A percentile compares a stretch with the other conserved stretches of the same genome.
phyloP scores from a whole-genome alignment of 2,797 vertebrate species.

The Myioborus melanocephalus region DNA sequence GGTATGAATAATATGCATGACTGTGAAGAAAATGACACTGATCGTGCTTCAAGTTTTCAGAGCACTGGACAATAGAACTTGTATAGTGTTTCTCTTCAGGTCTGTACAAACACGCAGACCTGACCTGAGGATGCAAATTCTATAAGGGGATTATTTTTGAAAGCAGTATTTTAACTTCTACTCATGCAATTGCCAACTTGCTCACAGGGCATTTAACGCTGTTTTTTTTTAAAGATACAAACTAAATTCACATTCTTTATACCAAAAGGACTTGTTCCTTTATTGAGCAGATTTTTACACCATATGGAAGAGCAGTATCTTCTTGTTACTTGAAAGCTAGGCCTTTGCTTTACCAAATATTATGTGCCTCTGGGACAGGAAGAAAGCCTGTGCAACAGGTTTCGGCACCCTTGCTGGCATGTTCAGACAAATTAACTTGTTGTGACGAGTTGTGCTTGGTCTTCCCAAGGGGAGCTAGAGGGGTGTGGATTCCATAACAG shows the following conservation, averaged over 20 bases:
- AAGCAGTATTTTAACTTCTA: neutral
- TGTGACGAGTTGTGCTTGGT: constrained; percentile 9
- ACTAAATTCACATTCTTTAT: neutral
- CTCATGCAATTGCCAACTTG: neutral
- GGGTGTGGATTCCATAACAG: neutral
- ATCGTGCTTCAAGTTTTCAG: neutral
- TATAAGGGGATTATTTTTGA: neutral
- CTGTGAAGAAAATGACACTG: neutral
- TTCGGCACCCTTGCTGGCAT: neutral
- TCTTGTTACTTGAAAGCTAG: neutral
- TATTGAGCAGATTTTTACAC: neutral
- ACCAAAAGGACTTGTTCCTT: neutral
- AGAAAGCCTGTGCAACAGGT: constrained; percentile 65
- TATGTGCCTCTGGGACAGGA: constrained; percentile 18
- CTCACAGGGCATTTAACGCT: neutral
- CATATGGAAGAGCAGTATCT: neutral
- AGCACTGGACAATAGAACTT: neutral
- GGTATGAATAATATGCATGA: neutral
- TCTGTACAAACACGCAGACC: neutral
- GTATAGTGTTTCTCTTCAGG: neutral
- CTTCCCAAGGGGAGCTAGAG: neutral
- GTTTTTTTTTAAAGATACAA: neutral
- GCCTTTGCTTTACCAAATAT: constrained; percentile 1
- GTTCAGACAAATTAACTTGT: constrained; percentile 41
- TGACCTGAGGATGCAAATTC: neutral